phyloP scores from a whole-genome alignment of 2,888 invertebrate genomes.

The Andrena chrysosceles region DNA sequence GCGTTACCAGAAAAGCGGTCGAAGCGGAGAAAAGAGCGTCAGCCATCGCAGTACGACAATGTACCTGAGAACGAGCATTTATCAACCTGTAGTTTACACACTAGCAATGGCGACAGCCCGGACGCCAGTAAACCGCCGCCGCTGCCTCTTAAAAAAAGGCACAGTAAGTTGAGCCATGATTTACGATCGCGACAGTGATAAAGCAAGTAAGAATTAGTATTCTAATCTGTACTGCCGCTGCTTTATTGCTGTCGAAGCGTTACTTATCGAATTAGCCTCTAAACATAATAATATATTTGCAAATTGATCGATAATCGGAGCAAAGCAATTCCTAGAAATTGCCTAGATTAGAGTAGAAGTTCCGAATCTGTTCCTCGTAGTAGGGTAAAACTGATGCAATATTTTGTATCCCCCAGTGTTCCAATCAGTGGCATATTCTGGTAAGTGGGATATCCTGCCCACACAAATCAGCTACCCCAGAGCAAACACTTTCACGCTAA shows the following conservation, averaged over 20 bases:
- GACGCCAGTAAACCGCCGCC: conserved; percentile 93
- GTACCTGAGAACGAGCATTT: conserved; percentile 87
- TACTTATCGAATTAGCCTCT: neutral
- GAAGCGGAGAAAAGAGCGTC: conserved; percentile 86
- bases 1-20: conserved; percentile 88
- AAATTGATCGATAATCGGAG: conserved; percentile 11
- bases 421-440: conserved; percentile 98
- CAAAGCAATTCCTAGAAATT: conserved; percentile 20
- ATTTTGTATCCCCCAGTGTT: conserved; percentile 91
- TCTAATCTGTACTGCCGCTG: neutral
- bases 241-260: conserved; percentile 41
- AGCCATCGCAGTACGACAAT: conserved; percentile 91
- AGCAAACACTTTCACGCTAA: conserved; percentile 81
- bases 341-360: conserved; percentile 57
- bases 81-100: conserved; percentile 83
- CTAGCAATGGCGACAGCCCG: conserved; percentile 83
- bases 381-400: conserved; percentile 83
- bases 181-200: conserved; percentile 25
- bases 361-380: conserved; percentile 57
- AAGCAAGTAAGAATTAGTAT: conserved; percentile 13
- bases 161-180: conserved; percentile 91
- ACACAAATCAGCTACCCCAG: conserved; percentile 80
- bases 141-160: conserved; percentile 96
- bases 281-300: neutral
- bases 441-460: conserved; percentile 90